Conservation (phyloP, 2,888 invertebrate genomes). For the Ommatoiulus sabulosus region DNA sequence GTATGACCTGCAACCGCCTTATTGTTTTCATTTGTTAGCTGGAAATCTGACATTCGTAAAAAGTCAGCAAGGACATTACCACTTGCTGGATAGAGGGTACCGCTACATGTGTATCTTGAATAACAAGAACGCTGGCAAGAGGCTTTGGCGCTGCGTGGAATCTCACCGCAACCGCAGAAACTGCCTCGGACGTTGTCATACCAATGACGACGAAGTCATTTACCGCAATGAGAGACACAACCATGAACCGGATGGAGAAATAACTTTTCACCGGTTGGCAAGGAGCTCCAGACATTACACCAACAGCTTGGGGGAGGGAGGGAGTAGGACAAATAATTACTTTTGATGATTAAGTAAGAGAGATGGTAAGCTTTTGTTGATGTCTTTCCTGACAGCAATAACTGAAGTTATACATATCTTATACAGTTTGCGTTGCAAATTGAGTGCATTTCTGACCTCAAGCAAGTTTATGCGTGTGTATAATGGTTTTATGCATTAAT, state of each 20-base stretch:
- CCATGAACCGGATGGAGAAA: conserved; percentile 11
- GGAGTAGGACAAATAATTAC: too few species aligned
- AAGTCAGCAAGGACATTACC: conserved; percentile 23
- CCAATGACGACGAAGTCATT: conserved; percentile 38
- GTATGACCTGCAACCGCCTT: neutral
- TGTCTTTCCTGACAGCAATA: too few species aligned
- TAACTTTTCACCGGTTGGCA: neutral
- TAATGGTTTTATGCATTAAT: too few species aligned
- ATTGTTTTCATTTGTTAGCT: neutral
- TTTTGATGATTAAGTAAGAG: too few species aligned
- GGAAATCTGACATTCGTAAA: conserved; percentile 14
- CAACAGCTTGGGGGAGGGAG: neutral
- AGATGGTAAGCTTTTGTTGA: too few species aligned
- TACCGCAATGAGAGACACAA: conserved; percentile 41
- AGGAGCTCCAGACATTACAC: neutral
- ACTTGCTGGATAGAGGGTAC: conserved; percentile 44
- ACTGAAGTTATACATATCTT: too few species aligned
- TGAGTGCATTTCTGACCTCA: too few species aligned
- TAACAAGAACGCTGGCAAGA: neutral
- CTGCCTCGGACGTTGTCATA: conserved; percentile 7
- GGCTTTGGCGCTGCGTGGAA: conserved; percentile 29
- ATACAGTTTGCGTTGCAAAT: too few species aligned
- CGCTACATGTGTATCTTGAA: conserved; percentile 6
- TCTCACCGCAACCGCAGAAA: neutral
- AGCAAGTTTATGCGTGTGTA: too few species aligned